These are phyloP conservation scores for Heterocephalus glaber DNA, from an alignment of 2,113 vertebrate species.

Conservation along the genomic window DNA sequence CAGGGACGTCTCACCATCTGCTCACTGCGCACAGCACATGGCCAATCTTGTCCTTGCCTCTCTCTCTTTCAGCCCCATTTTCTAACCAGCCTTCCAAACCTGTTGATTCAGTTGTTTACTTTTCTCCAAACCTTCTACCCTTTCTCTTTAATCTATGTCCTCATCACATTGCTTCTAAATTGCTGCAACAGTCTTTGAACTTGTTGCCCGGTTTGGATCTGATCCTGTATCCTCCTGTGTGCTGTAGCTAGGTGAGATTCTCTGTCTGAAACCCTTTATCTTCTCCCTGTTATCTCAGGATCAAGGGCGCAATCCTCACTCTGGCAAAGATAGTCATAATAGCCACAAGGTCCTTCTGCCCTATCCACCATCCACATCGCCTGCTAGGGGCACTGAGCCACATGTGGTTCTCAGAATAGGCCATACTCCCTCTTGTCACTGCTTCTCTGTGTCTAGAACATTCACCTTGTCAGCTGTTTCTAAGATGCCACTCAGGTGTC, in stretches of 20 bases:
- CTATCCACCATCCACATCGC: no score
- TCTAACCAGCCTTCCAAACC: background rate
- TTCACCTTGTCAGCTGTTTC: background rate
- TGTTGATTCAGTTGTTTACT: background rate
- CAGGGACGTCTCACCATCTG: background rate
- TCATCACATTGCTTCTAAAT: background rate
- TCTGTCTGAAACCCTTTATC: background rate
- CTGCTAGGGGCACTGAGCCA: background rate
- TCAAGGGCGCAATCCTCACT: background rate
- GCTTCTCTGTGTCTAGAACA: background rate
- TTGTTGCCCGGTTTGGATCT: background rate
- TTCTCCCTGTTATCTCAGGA: background rate
- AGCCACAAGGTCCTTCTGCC: background rate
- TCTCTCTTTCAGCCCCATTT: background rate
- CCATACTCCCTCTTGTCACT: background rate
- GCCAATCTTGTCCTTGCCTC: background rate
- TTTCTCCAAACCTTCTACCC: background rate
- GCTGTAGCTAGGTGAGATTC: background rate
- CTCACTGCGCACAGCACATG: background rate
- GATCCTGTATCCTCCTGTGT: background rate
- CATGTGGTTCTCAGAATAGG: background rate
- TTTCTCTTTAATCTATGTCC: background rate
- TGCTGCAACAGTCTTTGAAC: background rate
- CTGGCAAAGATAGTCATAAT: background rate
- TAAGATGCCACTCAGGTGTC: background rate